Base-by-base conservation (phyloP, 35 echinoderm and acorn worm species). In the Hemicentrotus pulcherrimus region DNA sequence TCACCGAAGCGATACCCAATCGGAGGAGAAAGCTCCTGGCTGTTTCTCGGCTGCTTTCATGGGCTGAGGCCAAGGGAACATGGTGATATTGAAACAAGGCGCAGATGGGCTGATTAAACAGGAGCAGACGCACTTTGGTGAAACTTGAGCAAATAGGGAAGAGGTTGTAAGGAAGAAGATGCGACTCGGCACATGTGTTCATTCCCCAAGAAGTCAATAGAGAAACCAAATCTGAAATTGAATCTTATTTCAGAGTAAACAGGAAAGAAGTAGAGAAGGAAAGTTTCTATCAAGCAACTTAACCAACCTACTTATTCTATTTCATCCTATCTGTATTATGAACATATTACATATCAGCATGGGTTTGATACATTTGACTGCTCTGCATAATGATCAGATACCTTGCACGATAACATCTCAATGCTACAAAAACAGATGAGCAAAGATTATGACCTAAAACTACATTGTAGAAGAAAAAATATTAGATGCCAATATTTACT, bases 61-160 rank as follows among this genome's bases (percentile, higher is more conserved):
- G 65, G 19, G 19, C 65, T 28, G 28, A n/a, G 65, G 28, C 22
- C 65, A 78, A 78, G 65, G 65, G 65, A 78, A 78, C 65, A 78
- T 78, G 19, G 50, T 55, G 50, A 55, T 55, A 55, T 55, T 55
- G 65, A 78, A 78, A 78, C 65, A 78, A 78, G 65, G 65, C 28
- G 65, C 65, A 78, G 65, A 78, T 78, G 65, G 65, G 28, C 65
- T 78, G 65, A 78, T 78, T 78, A 78, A 78, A 78, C 65, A 78
- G 65, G 19, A 78, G 65, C 65, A 78, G 65, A 78, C 24, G 65
- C 65, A 78, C 65, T 78, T 78, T 78, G 65, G 65, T 78, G 65
- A 78, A 78, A 78, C 65, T 78, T 78, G 65, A 78, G 65, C 65
- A 78, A 78, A 78, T 78, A 78, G 65, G 65, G 65, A 78, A 78